Base-by-base conservation (phyloP, 92 coral and sea anemone species). In the Heliopora coerulea region DNA sequence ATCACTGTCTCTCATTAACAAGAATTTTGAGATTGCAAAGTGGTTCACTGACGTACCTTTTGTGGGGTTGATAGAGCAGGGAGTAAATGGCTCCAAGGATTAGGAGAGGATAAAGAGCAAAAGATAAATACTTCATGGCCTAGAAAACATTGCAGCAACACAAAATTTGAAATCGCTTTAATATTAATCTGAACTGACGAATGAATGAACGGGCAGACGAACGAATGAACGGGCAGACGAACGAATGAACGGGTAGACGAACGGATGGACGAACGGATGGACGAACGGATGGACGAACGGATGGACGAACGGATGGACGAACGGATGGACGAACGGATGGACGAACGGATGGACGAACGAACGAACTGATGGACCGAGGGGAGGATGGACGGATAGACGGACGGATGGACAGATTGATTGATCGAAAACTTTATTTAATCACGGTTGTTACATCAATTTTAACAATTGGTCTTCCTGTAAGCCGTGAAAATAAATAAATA, bases 91-190 rank as follows among this genome's bases (percentile, higher is more conserved):
- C 96, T 6, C 96, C 96, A 24, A 86, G 85, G 18, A 79, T 17
- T 26, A 91, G 66, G 74, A 91, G 56, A 17, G 97, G 97, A 62
- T 91, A 91, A 52, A 91, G 61, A 12, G 82, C 81, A 48, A 86
- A 91, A 0, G 95, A 86, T 26, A 91, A 75, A 54, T 91, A 91
- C 15, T 89, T 83, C 89, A 91, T 80, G 23, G 97, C 97, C 97
- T 91, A 48, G 2, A 73, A 68, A 10, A 20, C 6, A 37, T 37
- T 37, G 42, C 11, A 37, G 42, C 11, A n/a, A n/a, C n/a, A n/a
- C n/a, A n/a, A n/a, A n/a, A n/a, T n/a, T n/a, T n/a, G n/a, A n/a
- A n/a, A n/a, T n/a, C n/a, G n/a, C n/a, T n/a, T n/a, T n/a, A 37
- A 4, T 37, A 37, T 4, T 37, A 37, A 37, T 37, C 42, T 37